Evolutionary conservation across 2,888 invertebrate species (phyloP).

Genomic region (Rapana venosa): DNA sequence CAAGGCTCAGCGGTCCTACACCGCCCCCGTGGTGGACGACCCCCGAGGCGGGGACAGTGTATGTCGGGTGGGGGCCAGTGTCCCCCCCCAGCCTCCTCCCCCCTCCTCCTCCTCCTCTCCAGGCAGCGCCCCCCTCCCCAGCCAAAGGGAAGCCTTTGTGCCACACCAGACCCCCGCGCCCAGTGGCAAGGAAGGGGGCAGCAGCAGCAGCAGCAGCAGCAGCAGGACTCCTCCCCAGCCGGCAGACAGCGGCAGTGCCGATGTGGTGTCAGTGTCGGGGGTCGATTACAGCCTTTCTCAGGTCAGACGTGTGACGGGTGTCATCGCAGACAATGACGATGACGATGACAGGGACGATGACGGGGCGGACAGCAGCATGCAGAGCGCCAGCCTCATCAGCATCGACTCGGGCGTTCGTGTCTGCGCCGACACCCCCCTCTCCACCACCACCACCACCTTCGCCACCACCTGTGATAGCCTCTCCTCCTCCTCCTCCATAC

Average conservation of each 20-base stretch:
- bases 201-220: not conserved
- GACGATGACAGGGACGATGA: slow-evolving; percentile 68
- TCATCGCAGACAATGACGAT: slow-evolving; percentile 66
- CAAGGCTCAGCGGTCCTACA: slow-evolving; percentile 46
- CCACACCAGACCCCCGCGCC: slow-evolving; percentile 4
- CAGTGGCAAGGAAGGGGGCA: not conserved
- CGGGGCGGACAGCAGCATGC: not conserved
- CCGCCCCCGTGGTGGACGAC: slow-evolving; percentile 41
- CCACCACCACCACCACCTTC: slow-evolving; percentile 8
- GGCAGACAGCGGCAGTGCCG: slow-evolving; percentile 26
- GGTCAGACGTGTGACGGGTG: not conserved
- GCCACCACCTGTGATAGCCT: slow-evolving; percentile 23
- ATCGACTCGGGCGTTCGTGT: slow-evolving; percentile 24
- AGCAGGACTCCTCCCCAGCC: not conserved
- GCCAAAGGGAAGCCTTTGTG: not conserved
- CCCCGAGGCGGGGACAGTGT: not conserved
- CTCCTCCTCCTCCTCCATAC: slow-evolving; percentile 12
- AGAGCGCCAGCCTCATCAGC: slow-evolving; percentile 5
- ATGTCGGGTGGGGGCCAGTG: not conserved
- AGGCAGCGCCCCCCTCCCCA: not conserved
- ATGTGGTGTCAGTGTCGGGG: not conserved
- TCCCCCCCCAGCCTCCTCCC: not conserved
- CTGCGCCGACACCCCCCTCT: not conserved
- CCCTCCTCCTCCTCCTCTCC: not conserved
- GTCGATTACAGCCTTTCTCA: not conserved